These are phyloP conservation scores for Nilaparvata lugens DNA, from an alignment of 1,140 invertebrate species.

Conservation along the genomic window DNA sequence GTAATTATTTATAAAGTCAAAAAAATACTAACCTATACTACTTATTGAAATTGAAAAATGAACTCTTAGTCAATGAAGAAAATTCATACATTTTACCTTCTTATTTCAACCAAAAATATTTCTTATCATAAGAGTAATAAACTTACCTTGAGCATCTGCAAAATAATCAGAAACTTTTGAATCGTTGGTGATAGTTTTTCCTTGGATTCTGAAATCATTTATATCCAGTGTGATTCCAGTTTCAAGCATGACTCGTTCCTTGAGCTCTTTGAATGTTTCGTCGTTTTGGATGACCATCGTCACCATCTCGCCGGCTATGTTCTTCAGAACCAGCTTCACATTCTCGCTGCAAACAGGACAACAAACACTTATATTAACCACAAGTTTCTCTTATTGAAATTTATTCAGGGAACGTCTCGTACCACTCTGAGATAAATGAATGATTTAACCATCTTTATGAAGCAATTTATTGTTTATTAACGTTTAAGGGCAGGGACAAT, in stretches of 20 bases:
- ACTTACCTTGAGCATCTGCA: constrained; percentile 5
- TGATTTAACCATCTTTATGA: not conserved
- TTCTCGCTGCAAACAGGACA: not conserved
- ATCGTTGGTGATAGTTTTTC: constrained; percentile 20
- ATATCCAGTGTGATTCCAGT: constrained; percentile 24
- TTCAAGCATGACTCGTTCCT: constrained; percentile 22
- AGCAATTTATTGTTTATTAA: not conserved
- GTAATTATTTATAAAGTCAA: too few species aligned
- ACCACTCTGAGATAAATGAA: not conserved
- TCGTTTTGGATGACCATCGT: constrained; percentile 21
- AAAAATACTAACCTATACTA: not conserved
- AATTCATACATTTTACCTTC: too few species aligned
- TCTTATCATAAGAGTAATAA: too few species aligned
- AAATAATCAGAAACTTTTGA: constrained; percentile 24
- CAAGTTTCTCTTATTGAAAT: too few species aligned
- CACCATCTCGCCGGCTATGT: constrained; percentile 21
- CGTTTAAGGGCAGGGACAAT: not conserved
- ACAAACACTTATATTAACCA: not conserved
- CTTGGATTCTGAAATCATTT: constrained; percentile 24
- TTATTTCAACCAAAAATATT: too few species aligned
- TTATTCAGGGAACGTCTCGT: not conserved
- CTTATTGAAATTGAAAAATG: not conserved
- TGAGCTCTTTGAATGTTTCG: constrained; percentile 27
- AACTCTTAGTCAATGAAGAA: too few species aligned
- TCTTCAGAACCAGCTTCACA: constrained; percentile 24